Base-by-base conservation (phyloP, 2,113 vertebrate genomes). In the Cheirogaleus medius region DNA sequence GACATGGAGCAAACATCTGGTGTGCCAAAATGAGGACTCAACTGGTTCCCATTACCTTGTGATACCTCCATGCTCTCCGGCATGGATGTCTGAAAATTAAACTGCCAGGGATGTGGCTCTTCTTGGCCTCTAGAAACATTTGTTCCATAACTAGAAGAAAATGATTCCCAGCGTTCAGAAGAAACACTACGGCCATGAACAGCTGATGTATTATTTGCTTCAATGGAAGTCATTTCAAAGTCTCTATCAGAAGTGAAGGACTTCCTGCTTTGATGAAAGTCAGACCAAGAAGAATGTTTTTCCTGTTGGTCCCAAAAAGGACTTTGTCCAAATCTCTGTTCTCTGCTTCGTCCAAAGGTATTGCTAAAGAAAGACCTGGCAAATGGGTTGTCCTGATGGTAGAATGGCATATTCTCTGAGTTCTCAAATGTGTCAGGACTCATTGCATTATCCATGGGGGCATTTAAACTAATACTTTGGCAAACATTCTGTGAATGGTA, bases 371-470 rank as follows among this genome's bases (percentile, higher is more conserved):
- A 98, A 73, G 98, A 92, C 63, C 97, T 97, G 54, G 97, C 93
- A 89, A 97, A 97, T 83, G 98, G 98, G 66, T 97, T 98, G 87
- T 98, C 97, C 1, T 98, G 97, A 85, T 95, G 97, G 90, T 98
- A 97, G 32, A 98, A 95, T 4, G 98, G 97, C 92, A 98, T 97
- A 77, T 99, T 98, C 95, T 99, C 98, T 89, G 97, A 98, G 94
- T 98, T 98, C 90, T 99, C 98, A 89, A 98, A 95, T 27, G 93
- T 66, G 84, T 98, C 92, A 0, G 89, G 89, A 95, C 92, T 97
- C 95, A 94, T 54, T 49, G 80, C 77, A 91, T 91, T 95, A 44
- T 98, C 97, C 69, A 89, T 94, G 83, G 80, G 94, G 10, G 74
- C 73, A 93, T 97, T 97, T 73, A 98, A 98, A 93, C 87, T 29